Percentiles rank a stretch among this genome's conserved stretches.
Evolutionary conservation across 2,888 invertebrate species (phyloP).

Genomic region (Cantharis flavilabris): DNA sequence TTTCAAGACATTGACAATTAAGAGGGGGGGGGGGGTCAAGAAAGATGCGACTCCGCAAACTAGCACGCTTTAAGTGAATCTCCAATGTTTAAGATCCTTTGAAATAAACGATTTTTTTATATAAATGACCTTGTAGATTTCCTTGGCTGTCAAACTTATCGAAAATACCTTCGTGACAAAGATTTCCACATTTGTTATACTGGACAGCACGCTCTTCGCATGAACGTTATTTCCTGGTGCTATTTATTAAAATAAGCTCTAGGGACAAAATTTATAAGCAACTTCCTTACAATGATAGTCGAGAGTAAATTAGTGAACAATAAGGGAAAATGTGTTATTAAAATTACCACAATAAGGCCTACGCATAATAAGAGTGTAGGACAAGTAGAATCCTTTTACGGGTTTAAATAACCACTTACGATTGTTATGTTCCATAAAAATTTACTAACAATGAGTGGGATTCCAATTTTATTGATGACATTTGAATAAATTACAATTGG

Average conservation of each 20-base stretch:
- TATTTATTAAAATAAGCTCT: neutral
- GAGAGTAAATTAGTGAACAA: slow-evolving; percentile 15
- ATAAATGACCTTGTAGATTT: neutral
- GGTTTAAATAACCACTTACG: slow-evolving; percentile 16
- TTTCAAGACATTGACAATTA: too few relatives aligned
- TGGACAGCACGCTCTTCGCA: neutral
- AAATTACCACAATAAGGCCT: slow-evolving; percentile 15
- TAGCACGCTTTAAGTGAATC: too few relatives aligned
- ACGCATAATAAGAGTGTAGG: slow-evolving; percentile 17
- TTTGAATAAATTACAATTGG: slow-evolving; percentile 25
- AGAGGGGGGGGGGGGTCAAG: too few relatives aligned
- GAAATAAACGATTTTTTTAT: neutral
- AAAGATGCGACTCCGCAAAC: too few relatives aligned
- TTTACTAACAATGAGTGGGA: slow-evolving; percentile 18
- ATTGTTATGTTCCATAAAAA: slow-evolving; percentile 17
- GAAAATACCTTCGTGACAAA: neutral
- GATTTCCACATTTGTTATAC: neutral
- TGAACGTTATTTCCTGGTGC: neutral
- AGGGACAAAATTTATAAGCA: neutral
- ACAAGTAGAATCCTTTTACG: slow-evolving; percentile 18
- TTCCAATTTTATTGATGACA: slow-evolving; percentile 20
- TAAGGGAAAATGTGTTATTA: slow-evolving; percentile 18
- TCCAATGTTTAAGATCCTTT: neutral
- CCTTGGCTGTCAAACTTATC: neutral
- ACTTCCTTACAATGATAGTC: slow-evolving; percentile 5